A percentile compares a stretch with the other conserved stretches of the same genome.
phyloP scores from a whole-genome alignment of 2,888 invertebrate species.

The Aethes cnicana region DNA sequence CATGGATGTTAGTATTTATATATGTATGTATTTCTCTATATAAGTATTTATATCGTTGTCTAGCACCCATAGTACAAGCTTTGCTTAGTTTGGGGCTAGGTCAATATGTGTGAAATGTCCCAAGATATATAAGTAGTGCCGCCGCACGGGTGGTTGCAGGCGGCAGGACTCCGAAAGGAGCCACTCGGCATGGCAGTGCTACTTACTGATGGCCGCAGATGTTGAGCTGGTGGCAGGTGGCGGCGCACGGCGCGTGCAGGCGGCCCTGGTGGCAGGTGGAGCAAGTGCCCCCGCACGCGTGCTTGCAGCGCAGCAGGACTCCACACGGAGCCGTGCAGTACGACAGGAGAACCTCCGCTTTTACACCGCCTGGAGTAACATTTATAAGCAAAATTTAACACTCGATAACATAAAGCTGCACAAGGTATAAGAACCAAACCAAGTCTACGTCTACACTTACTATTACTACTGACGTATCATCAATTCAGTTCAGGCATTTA shows the following conservation, averaged over 20 bases:
- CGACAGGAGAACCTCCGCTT: constrained; percentile 44
- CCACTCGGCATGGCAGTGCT: neutral
- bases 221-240: constrained; percentile 78
- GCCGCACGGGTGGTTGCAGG: neutral
- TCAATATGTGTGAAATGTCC: no score
- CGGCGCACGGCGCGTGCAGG: constrained; percentile 81
- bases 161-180: neutral
- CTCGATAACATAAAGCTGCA: no score
- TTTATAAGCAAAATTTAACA: neutral
- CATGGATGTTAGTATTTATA: no score
- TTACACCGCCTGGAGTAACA: constrained; percentile 1
- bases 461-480: neutral
- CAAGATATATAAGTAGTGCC: no score
- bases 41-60: no score
- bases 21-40: no score
- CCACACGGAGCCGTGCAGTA: constrained; percentile 73
- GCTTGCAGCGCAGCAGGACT: constrained; percentile 67
- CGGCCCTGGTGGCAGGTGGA: constrained; percentile 82
- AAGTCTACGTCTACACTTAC: no score
- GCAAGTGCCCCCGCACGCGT: constrained; percentile 80
- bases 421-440: neutral
- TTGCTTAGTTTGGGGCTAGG: no score
- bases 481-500: neutral
- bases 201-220: constrained; percentile 84
- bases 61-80: no score